Conservation (phyloP, 1,140 invertebrate genomes). For the Drosophila biarmipes region DNA sequence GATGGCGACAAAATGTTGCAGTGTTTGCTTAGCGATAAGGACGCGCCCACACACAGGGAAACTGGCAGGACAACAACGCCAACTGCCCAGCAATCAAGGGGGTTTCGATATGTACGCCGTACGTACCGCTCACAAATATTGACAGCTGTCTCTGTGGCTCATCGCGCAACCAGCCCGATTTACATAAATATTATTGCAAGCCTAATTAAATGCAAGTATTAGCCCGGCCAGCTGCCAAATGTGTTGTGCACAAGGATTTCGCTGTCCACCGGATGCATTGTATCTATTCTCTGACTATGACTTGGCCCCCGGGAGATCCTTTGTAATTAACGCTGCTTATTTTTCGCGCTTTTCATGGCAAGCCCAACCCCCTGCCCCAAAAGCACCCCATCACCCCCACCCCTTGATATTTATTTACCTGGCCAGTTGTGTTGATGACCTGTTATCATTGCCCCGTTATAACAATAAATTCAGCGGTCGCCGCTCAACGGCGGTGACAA, state of each 20-base stretch:
- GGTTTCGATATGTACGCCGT: not conserved
- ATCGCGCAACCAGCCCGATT: conserved; percentile 69
- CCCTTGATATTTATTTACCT: conserved; percentile 73
- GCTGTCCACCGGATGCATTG: conserved; percentile 14
- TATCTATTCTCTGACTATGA: conserved; percentile 30
- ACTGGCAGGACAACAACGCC: conserved; percentile 56
- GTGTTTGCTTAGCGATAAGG: conserved; percentile 81
- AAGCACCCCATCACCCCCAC: not conserved
- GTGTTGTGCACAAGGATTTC: conserved; percentile 19
- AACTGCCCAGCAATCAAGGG: conserved; percentile 46
- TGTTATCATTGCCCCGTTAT: conserved; percentile 80
- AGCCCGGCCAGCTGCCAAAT: conserved; percentile 50
- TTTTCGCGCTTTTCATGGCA: conserved; percentile 46
- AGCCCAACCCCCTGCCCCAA: not conserved
- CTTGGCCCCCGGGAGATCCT: conserved; percentile 52
- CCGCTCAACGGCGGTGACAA: conserved; percentile 49
- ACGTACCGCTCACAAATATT: conserved; percentile 54
- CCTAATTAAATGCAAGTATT: conserved; percentile 83
- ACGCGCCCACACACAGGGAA: conserved; percentile 35
- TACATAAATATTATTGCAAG: conserved; percentile 83
- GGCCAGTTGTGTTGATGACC: conserved; percentile 79
- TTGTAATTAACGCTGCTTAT: conserved; percentile 78
- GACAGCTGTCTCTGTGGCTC: conserved; percentile 62
- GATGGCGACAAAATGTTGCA: conserved; percentile 73
- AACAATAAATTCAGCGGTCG: conserved; percentile 73